phyloP scores from a whole-genome alignment of 1,140 invertebrate species.

The Drosophila mojavensis region DNA sequence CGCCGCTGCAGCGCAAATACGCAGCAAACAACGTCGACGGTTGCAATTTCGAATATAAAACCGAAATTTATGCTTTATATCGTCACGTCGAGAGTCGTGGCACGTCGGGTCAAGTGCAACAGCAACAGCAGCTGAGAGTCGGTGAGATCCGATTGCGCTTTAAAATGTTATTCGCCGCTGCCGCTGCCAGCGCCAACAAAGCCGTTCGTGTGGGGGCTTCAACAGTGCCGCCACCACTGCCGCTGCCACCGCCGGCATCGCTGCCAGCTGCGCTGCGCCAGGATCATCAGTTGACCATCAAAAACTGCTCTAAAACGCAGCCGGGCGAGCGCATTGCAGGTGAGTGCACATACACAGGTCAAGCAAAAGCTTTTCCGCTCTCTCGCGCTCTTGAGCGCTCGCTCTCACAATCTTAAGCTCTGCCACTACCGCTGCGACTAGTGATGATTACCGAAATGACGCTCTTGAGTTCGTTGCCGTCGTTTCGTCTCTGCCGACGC shows the following conservation, averaged over 20 bases:
- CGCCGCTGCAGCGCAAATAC: constrained; percentile 55
- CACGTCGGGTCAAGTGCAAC: constrained; percentile 78
- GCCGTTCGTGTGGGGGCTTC: constrained; percentile 35
- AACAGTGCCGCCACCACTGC: constrained; percentile 50
- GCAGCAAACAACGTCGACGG: constrained; percentile 65
- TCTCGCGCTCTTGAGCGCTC: neutral
- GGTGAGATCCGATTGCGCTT: constrained; percentile 64
- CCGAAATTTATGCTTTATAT: constrained; percentile 83
- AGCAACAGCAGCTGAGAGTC: constrained; percentile 80
- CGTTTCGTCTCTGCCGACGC: constrained; percentile 44
- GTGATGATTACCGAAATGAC: constrained; percentile 31
- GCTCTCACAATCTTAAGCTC: neutral
- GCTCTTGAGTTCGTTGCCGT: constrained; percentile 50
- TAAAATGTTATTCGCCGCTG: constrained; percentile 70
- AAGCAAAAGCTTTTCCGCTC: constrained; percentile 22
- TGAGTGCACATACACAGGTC: constrained; percentile 26
- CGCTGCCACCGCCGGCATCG: constrained; percentile 38
- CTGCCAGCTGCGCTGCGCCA: constrained; percentile 53
- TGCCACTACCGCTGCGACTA: neutral
- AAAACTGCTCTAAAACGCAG: constrained; percentile 41
- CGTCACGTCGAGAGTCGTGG: constrained; percentile 75
- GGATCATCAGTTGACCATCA: constrained; percentile 57
- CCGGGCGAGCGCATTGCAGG: constrained; percentile 62
- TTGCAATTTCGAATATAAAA: constrained; percentile 78
- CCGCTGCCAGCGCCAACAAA: constrained; percentile 46